Evolutionary conservation across 1,140 invertebrate species (phyloP).

Genomic region (Zaprionus camerounensis): DNA sequence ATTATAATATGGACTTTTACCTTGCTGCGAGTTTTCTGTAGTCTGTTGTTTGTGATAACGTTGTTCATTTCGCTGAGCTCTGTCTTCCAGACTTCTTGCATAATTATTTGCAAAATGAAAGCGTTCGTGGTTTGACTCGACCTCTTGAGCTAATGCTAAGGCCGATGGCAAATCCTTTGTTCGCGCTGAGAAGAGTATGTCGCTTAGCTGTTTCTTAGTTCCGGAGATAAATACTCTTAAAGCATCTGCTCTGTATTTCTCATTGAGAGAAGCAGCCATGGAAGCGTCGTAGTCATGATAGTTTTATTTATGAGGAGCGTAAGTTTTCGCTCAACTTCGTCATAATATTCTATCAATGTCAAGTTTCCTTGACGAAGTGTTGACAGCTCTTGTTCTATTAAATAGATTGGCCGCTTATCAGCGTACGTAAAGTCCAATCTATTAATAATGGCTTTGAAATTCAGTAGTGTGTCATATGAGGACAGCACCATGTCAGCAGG

Average conservation of each 20-base stretch:
- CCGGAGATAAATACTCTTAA: constrained; percentile 19
- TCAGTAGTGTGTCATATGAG: constrained; percentile 41
- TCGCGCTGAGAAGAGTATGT: constrained; percentile 33
- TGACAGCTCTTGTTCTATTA: constrained; percentile 31
- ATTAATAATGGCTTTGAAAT: constrained; percentile 50
- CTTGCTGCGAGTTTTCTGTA: not conserved
- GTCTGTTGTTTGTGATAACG: not conserved
- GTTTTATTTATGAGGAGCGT: constrained; percentile 39
- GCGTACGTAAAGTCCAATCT: constrained; percentile 44
- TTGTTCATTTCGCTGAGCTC: not conserved
- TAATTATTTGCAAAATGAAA: constrained; percentile 40
- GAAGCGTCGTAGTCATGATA: constrained; percentile 41
- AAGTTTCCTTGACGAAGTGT: constrained; percentile 29
- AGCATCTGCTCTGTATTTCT: constrained; percentile 25
- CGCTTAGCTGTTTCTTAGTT: constrained; percentile 12
- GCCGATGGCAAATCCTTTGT: constrained; percentile 42
- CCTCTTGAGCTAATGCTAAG: constrained; percentile 46
- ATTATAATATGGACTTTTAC: not conserved
- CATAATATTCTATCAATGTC: constrained; percentile 26
- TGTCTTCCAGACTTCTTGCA: constrained; percentile 34
- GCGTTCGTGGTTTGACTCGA: constrained; percentile 43
- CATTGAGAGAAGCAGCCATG: constrained; percentile 19
- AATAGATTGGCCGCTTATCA: constrained; percentile 45
- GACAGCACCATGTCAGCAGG: constrained; percentile 42
- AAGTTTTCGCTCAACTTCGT: constrained; percentile 35